A percentile compares a stretch with the other conserved stretches of the same genome.
phyloP scores from a whole-genome alignment of 2,888 invertebrate species.

The Cheilosia vernalis region DNA sequence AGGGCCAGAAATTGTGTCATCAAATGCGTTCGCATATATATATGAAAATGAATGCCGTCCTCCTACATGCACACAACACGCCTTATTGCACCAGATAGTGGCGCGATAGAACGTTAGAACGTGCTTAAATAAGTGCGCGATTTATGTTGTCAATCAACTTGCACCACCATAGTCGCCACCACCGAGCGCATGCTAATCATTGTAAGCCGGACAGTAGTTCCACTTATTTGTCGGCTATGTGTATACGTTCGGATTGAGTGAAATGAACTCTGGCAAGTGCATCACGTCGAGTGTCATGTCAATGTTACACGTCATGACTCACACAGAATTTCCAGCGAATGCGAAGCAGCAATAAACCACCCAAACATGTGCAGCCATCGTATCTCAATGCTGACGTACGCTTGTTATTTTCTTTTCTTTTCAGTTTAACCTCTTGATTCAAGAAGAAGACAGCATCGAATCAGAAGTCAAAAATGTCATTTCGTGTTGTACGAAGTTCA shows the following conservation, averaged over 20 bases:
- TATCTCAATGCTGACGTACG: not conserved
- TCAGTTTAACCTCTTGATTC: conserved; percentile 40
- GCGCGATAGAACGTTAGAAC: conserved; percentile 25
- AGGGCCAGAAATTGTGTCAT: conserved; percentile 70
- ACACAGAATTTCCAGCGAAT: conserved; percentile 69
- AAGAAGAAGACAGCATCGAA: conserved; percentile 53
- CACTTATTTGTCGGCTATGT: conserved; percentile 53
- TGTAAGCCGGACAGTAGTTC: conserved; percentile 48
- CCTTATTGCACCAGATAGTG: conserved; percentile 50
- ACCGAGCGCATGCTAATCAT: conserved; percentile 65
- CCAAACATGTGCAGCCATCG: conserved; percentile 25
- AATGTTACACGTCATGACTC: conserved; percentile 54
- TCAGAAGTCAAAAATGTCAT: conserved; percentile 89
- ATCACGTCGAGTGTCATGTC: conserved; percentile 54
- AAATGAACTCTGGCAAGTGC: conserved; percentile 46
- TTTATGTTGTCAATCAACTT: conserved; percentile 69
- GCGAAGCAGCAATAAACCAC: conserved; percentile 44
- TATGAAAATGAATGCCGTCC: not conserved
- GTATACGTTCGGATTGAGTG: conserved; percentile 29
- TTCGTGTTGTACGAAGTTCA: conserved; percentile 97
- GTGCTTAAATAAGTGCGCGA: conserved; percentile 43
- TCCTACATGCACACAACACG: conserved; percentile 1
- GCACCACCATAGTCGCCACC: not conserved
- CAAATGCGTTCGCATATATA: conserved; percentile 43
- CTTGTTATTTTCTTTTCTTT: conserved; percentile 47